Percentiles rank a stretch among this genome's conserved stretches.
Conservation (phyloP, 2,888 invertebrate species). For the Mimumesa dahlbomi region DNA sequence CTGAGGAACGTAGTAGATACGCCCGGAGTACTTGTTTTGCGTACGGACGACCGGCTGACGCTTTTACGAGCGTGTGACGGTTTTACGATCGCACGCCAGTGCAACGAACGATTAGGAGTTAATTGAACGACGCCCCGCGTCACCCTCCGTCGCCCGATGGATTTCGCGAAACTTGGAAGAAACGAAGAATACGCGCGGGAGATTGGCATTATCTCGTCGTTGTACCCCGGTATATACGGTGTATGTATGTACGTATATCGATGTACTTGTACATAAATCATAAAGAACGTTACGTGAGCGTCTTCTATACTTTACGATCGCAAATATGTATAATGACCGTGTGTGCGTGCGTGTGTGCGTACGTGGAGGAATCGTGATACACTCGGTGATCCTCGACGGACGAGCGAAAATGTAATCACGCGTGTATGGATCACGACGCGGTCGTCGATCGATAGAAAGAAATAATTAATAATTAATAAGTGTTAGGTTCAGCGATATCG, state of each 20-base stretch:
- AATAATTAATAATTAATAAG: too few species aligned
- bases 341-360: too few species aligned
- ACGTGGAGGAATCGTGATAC: too few species aligned
- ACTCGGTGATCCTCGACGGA: not conserved
- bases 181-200: conserved; percentile 11
- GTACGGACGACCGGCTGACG: conserved; percentile 45
- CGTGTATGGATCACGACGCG: too few species aligned
- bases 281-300: conserved; percentile 18
- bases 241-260: too few species aligned
- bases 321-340: too few species aligned
- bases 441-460: too few species aligned
- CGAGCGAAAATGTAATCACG: not conserved
- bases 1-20: conserved; percentile 13
- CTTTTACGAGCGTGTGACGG: conserved; percentile 60
- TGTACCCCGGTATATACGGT: not conserved
- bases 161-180: conserved; percentile 40
- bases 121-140: conserved; percentile 54
- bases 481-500: too few species aligned
- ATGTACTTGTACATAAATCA: conserved; percentile 18
- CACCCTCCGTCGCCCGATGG: conserved; percentile 1
- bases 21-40: conserved; percentile 45
- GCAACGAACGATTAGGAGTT: conserved; percentile 66
- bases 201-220: conserved; percentile 35
- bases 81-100: conserved; percentile 58
- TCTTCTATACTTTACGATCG: too few species aligned